Base-by-base conservation (phyloP, 2,888 invertebrate genomes). In the Hofmannophila pseudospretella region DNA sequence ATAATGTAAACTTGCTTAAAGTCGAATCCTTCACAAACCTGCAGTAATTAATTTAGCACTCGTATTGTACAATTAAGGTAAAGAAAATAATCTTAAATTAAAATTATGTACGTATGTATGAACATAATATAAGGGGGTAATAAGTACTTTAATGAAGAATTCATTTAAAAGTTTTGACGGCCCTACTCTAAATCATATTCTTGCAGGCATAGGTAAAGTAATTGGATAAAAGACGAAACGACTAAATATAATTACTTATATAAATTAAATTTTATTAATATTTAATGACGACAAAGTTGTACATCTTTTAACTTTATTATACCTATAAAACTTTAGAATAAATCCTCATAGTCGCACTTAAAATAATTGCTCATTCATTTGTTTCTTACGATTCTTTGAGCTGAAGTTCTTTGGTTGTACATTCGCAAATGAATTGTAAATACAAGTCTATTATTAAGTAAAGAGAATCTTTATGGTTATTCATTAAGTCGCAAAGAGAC, bases 401-500 rank as follows among this genome's bases (percentile, higher is more conserved):
- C 27, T 31, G 14, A 39, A 53, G 44, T 48, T 49, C 45, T 54
- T 46, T 43, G 35, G 44, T 41, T 45, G 47, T 39, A 48, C 48
- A 45, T 42, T 42, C 42, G 49, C 32, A 44, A 54, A 60, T 55
- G 46, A 51, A 58, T 53, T 54, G 49, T 41, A 51, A 52, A 49
- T 49, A 39, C 48, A 31, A 47, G 49, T 45, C 32, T 57, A 54
- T 56, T 62, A 58, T 58, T 51, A 59, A 54, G 53, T 57, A 54
- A 54, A 51, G 53, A 51, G 45, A 48, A 48, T 51, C 54, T 55
- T 51, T 55, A 61, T 47, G 55, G 49, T 53, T 55, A 58, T 66
- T 64, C 61, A 67, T 67, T 60, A 63, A 53, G 54, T 64, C 41
- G 49, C 54, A 51, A 63, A 54, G 53, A 56, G 42, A 51, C 42